These are phyloP conservation scores for Hypanus sabinus DNA, from an alignment of 2,113 vertebrate genomes.

Conservation along the genomic window DNA sequence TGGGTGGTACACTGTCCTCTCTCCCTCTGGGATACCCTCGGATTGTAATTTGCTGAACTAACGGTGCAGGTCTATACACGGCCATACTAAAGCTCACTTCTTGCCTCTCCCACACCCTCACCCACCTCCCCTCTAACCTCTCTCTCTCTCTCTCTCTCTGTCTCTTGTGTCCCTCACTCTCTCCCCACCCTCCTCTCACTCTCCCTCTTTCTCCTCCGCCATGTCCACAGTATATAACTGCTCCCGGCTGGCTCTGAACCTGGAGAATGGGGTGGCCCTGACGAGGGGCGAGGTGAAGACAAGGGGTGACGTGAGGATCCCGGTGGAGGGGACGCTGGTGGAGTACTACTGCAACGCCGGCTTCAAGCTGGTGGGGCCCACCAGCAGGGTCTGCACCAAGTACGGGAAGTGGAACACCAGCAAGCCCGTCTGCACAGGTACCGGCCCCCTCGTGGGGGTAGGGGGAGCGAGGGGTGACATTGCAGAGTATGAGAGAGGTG, in stretches of 20 bases:
- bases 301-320: constrained; percentile 48
- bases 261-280: constrained; percentile 79
- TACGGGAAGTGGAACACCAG: constrained; percentile 78
- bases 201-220: constrained; percentile 22
- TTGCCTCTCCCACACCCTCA: too few species aligned
- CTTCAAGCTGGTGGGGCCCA: constrained; percentile 74
- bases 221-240: constrained; percentile 70
- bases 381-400: constrained; percentile 77
- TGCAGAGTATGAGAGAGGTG: not conserved
- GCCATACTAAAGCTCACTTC: too few species aligned
- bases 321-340: constrained; percentile 74
- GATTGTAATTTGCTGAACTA: too few species aligned
- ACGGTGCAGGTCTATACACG: too few species aligned
- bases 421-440: constrained; percentile 80
- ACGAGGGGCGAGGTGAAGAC: constrained; percentile 41
- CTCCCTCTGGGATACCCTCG: too few species aligned
- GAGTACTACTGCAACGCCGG: constrained; percentile 77
- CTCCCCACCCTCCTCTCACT: too few species aligned
- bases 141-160: too few species aligned
- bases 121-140: too few species aligned
- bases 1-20: too few species aligned
- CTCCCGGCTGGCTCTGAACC: constrained; percentile 71
- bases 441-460: too few species aligned
- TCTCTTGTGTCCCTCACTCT: too few species aligned
- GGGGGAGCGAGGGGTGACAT: too few species aligned